Evolutionary conservation across 2,113 vertebrate genomes (phyloP).

Genomic region (Thalassarche chlororhynchos): DNA sequence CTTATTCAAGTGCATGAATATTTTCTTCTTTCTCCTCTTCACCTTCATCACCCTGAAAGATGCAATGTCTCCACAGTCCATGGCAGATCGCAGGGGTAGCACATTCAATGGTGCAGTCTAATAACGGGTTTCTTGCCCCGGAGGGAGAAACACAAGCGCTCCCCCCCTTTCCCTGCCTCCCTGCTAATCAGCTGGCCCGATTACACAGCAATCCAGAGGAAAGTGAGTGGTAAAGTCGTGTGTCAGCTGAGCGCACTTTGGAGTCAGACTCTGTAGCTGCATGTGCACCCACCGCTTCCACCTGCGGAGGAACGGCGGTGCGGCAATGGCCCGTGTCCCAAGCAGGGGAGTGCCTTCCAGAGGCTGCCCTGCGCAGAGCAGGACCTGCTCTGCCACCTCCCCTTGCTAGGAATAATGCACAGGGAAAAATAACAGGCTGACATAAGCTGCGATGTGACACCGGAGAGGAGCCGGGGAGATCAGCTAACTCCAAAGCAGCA

Average conservation of each 20-base stretch:
- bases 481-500: background rate
- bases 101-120: background rate
- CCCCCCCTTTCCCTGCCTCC: background rate
- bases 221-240: background rate
- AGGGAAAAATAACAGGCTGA: background rate
- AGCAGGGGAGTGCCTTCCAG: background rate
- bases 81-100: background rate
- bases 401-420: background rate
- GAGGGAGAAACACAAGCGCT: background rate
- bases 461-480: background rate
- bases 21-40: background rate
- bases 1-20: background rate
- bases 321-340: fast-evolving
- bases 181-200: background rate
- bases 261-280: background rate
- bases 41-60: background rate
- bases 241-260: background rate
- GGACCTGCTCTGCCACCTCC: background rate
- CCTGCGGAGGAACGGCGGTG: fast-evolving
- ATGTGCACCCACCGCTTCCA: background rate
- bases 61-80: fast-evolving
- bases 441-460: background rate
- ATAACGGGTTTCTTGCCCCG: background rate
- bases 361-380: background rate
- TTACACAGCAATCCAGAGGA: background rate